These are phyloP conservation scores for Cephus rjabovi DNA, from an alignment of 2,888 invertebrate genomes.

Conservation along the genomic window DNA sequence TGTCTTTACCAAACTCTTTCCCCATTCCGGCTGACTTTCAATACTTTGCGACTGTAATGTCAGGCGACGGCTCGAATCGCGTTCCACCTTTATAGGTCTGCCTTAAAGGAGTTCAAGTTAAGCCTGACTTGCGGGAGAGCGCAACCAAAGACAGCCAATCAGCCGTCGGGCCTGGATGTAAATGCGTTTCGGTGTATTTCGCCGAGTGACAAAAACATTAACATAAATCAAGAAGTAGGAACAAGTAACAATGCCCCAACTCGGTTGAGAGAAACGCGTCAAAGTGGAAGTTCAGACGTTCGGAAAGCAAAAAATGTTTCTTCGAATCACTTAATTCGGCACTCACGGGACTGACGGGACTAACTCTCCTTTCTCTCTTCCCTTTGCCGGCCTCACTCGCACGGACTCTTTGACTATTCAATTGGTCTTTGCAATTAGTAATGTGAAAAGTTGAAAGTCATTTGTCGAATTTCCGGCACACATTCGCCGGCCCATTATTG, in stretches of 20 bases:
- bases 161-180: conserved; percentile 12
- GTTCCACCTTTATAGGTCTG: conserved; percentile 62
- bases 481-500: too few species aligned
- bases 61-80: conserved; percentile 62
- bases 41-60: conserved; percentile 32
- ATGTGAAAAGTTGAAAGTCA: conserved; percentile 50
- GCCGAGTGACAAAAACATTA: conserved; percentile 65
- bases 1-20: conserved; percentile 51
- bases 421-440: conserved; percentile 52
- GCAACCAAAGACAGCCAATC: conserved; percentile 12
- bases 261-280: too few species aligned
- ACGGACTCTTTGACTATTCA: too few species aligned
- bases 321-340: conserved; percentile 54
- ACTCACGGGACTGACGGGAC: conserved; percentile 26
- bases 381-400: conserved; percentile 15
- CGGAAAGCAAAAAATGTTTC: conserved; percentile 52
- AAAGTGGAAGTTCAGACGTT: neutral
- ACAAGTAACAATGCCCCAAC: neutral
- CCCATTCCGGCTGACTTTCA: conserved; percentile 60
- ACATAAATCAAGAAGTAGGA: conserved; percentile 60
- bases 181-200: conserved; percentile 64
- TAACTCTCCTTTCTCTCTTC: conserved; percentile 20
- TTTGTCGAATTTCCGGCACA: conserved; percentile 31
- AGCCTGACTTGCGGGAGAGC: conserved; percentile 50
- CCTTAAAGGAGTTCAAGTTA: conserved; percentile 64